phyloP scores from a whole-genome alignment of 2,113 vertebrate genomes.

The Lophotis ruficrista region DNA sequence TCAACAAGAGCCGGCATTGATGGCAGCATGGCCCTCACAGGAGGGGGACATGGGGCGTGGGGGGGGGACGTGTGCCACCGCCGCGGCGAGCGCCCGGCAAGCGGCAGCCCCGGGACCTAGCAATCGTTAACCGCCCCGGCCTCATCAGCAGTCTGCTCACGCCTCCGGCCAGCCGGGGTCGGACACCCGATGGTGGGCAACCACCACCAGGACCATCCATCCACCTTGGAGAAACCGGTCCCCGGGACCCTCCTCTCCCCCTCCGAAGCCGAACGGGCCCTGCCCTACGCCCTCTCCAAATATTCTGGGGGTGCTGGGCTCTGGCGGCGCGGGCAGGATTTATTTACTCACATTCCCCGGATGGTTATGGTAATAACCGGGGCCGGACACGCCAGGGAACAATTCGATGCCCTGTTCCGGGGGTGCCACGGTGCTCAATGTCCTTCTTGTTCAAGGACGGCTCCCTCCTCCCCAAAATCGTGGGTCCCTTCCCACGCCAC shows the following conservation, averaged over 20 bases:
- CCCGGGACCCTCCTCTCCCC: background rate
- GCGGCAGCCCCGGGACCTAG: conserved; percentile 19
- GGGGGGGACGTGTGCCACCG: background rate
- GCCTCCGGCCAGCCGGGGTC: fast-evolving
- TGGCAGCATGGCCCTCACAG: background rate
- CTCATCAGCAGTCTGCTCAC: conserved; percentile 71
- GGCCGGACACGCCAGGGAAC: background rate
- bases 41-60: background rate
- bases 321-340: background rate
- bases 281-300: background rate
- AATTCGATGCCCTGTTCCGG: background rate
- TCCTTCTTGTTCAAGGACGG: conserved; percentile 46
- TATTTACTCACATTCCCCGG: conserved; percentile 11
- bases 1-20: background rate
- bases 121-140: conserved; percentile 34
- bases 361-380: conserved; percentile 50
- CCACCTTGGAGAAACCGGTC: background rate
- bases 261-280: fast-evolving
- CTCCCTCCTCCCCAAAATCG: background rate
- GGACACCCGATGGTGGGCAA: background rate
- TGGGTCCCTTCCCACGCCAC: background rate
- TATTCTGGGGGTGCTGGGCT: background rate
- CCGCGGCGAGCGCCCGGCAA: background rate
- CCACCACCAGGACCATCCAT: background rate
- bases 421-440: background rate